These are phyloP conservation scores for Sinocyclocheilus grahami DNA, from an alignment of 2,113 vertebrate genomes.

Conservation along the genomic window DNA sequence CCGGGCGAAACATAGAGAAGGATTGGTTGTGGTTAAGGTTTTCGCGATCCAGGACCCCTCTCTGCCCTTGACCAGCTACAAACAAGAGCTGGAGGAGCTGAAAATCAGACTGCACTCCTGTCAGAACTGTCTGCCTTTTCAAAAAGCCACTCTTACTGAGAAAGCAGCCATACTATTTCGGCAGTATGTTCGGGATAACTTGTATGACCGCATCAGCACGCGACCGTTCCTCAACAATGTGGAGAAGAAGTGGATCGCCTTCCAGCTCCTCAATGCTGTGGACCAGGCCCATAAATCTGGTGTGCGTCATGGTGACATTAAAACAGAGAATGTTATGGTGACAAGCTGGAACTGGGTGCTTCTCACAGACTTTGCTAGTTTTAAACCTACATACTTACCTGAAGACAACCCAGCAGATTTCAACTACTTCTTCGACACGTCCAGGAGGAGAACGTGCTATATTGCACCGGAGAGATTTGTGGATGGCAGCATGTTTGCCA, in stretches of 20 bases:
- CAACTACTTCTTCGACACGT: slow-evolving; percentile 98
- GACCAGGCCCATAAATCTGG: slow-evolving; percentile 94
- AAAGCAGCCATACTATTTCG: slow-evolving; percentile 94
- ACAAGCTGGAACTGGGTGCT: slow-evolving; percentile 99
- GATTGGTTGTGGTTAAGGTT: slow-evolving; percentile 94
- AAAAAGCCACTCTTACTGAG: slow-evolving; percentile 88
- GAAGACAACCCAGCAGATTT: slow-evolving; percentile 99
- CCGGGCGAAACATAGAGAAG: slow-evolving; percentile 92
- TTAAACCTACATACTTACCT: slow-evolving; percentile 95
- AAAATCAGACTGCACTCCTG: slow-evolving; percentile 91
- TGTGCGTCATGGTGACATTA: slow-evolving; percentile 96
- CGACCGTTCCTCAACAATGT: slow-evolving; percentile 93
- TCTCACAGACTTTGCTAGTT: slow-evolving; percentile 95
- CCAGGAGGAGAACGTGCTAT: slow-evolving; percentile 91
- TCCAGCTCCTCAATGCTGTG: slow-evolving; percentile 93
- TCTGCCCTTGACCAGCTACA: slow-evolving; percentile 91
- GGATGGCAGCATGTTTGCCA: slow-evolving; percentile 91
- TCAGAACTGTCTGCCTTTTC: slow-evolving; percentile 95
- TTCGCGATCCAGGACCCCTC: slow-evolving; percentile 98
- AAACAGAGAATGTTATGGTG: slow-evolving; percentile 98
- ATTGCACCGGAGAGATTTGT: slow-evolving; percentile 96
- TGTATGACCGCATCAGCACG: slow-evolving; percentile 96
- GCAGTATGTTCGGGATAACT: slow-evolving; percentile 94
- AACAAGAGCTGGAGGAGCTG: slow-evolving; percentile 95
- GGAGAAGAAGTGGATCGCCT: slow-evolving; percentile 97